Evolutionary conservation across 2,113 vertebrate genomes (phyloP), one percentile per base, ranked within the genome.

Genomic region (Cebus imitator): DNA sequence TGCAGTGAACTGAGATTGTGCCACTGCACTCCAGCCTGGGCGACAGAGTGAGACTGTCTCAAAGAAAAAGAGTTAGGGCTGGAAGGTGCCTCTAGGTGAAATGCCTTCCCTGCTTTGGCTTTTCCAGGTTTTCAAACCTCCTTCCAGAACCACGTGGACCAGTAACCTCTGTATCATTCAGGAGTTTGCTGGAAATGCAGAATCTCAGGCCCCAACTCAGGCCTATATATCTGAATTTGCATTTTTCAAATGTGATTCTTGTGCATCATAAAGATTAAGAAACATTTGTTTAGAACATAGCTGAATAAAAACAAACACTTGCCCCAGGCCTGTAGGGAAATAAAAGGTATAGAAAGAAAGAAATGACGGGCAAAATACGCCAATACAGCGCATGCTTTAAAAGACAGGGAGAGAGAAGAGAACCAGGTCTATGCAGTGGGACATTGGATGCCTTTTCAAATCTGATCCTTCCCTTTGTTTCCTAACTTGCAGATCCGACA

Each of bases 1-100:
- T 68, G 66, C 16, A 1, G 32, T 68, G 32, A 64, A 16, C 66
- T 3, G 6, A 35, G 66, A 68, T 16, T 0, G 6, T 6, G 1
- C 66, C 32, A 35, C 32, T 68, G 32, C 32, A 68, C 66, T 68
- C 66, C 32, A 68, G 32, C 16, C 32, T 68, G 66, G 66, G 66
- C 3, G 1, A 68, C 30, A 68, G 66, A 68, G 66, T 7, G 16
- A 68, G 66, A 68, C 66, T 68, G 3, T 17, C 32, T 68, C 6
- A 35, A 68, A 73, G 23, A 13, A 43, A 23, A 50, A 70, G 30
- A 40, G 14, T 20, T 6, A 35, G 37, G 32, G 45, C 40, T 64
- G 27, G 70, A 14, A 23, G 4, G 3, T 7, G 6, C 27, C 72
- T 80, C n/a, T 40, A 18, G 30, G 0, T 58, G 32, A 12, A 64